Base-by-base conservation (phyloP, 2,797 vertebrate genomes). In the Syngnathus rostellatus region DNA sequence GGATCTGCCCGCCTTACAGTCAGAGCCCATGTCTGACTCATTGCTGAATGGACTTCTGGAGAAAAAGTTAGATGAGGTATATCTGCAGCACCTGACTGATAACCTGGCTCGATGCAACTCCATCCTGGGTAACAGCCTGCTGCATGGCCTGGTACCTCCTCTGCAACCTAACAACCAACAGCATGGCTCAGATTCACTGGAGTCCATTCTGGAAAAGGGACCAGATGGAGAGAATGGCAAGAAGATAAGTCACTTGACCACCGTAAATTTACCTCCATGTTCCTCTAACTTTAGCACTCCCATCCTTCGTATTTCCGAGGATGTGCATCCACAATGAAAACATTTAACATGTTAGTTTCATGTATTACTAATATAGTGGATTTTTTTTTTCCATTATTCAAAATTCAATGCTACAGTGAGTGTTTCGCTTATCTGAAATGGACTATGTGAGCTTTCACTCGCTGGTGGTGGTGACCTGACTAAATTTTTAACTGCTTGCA, bases 31-130 rank as follows among this genome's bases (percentile, higher is more conserved):
- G 59, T 94, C 94, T 10, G 94, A 92, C 85, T 97, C 94, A 0
- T 7, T 85, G 48, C 88, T 98, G 73, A 96, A 95, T 25, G 90
- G 85, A 21, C 91, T 95, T 62, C 83, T 97, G 87, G 94, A 94
- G 61, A 90, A 85, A 48, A 92, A 96, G 79, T 83, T 97, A 58
- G 86, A 90, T 6, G 93, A 97, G 82, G 86, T 97, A 21, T 96
- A 96, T 65, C 92, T 95, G 69, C 88, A 94, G 72, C 89, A 95
- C 72, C 87, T 95, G 81, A 93, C 94, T 54, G 95, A 97, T 71
- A 92, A 89, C 73, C 72, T 95, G 77, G 90, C 89, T 53, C 87
- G 88, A 1, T 83, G 90, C 77, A 72, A 80, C 89, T 77, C 88
- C 74, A 70, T 80, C 67, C 37, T 90, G 77, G 75, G 87, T 12